phyloP scores from a whole-genome alignment of 1,140 invertebrate genomes.

The Euwallacea similis region DNA sequence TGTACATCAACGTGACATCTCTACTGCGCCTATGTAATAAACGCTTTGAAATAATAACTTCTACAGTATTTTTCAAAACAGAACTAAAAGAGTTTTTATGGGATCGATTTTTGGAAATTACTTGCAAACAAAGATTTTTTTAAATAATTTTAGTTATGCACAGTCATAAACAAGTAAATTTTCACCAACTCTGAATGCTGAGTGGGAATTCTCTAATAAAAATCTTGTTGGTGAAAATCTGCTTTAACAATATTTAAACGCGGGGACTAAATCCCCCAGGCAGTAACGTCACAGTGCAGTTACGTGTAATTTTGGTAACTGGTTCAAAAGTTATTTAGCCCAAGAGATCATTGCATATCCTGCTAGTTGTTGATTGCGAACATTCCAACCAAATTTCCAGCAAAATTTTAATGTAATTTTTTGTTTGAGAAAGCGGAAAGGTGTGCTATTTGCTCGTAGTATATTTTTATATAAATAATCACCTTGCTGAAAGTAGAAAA shows the following conservation, averaged over 20 bases:
- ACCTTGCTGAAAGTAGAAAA: conserved; percentile 46
- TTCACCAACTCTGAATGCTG: no score
- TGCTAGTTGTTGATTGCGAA: conserved; percentile 8
- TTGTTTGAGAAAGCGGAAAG: conserved; percentile 23
- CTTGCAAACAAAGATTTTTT: no score
- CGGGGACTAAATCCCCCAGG: no score
- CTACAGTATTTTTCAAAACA: no score
- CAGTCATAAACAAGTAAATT: no score
- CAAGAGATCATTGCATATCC: conserved; percentile 37
- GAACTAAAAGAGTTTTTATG: no score
- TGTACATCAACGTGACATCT: no score
- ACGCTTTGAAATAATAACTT: neutral
- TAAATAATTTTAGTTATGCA: no score
- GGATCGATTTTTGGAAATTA: no score
- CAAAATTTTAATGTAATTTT: neutral
- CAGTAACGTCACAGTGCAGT: conserved; percentile 48
- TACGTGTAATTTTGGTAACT: conserved; percentile 49
- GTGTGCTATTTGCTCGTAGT: conserved; percentile 51
- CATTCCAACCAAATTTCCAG: neutral
- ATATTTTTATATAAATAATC: conserved; percentile 49
- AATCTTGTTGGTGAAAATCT: conserved; percentile 37
- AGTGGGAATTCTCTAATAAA: neutral
- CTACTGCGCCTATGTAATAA: neutral
- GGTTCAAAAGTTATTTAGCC: conserved; percentile 47
- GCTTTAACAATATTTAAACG: conserved; percentile 9